Base-by-base conservation (phyloP, 2,797 vertebrate species). In the Galagoides demidoff region DNA sequence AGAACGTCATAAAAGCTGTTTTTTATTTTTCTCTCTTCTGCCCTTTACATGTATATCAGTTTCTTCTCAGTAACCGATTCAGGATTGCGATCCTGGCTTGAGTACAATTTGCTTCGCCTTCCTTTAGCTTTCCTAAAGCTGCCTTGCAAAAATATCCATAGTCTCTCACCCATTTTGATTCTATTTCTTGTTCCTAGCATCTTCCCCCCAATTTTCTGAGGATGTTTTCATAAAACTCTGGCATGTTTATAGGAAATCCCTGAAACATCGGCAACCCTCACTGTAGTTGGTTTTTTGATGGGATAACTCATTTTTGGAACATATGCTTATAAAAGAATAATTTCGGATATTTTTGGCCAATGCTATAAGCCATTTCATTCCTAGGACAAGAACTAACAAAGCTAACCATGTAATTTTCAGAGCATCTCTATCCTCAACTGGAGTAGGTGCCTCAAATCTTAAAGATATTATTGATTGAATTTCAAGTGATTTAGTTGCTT, bases 121-220 rank as follows among this genome's bases (percentile, higher is more conserved):
- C 55, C 7, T 90, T 90, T 91, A 91, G 16, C 14, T 89, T 92
- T 77, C 22, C 17, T 90, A 87, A 96, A 92, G 20, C 39, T 90
- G 49, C 12, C 52, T 92, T 92, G 43, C 29, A 96, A 92, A 88
- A 86, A 61, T 87, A 91, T 31, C 9, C 17, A 11, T 77, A 64
- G 19, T 82, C 22, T 78, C 45, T 45, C 14, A 73, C 49, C 25
- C 37, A 92, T 70, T 95, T 73, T 94, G 29, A 5, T 82, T 86
- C 23, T 77, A 14, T 78, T 90, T 92, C 82, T 70, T 73, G 13
- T 90, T 74, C n/a, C 78, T 74, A 89, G 31, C 25, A 73, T 31
- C 45, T 14, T 88, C 16, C 29, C 27, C 14, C 16, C 3, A 85
- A 37, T 31, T 89, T 93, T 86, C 19, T 77, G 88, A 63, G 37